Base-by-base conservation (phyloP, 92 coral and sea anemone genomes). In the Montipora capitata region DNA sequence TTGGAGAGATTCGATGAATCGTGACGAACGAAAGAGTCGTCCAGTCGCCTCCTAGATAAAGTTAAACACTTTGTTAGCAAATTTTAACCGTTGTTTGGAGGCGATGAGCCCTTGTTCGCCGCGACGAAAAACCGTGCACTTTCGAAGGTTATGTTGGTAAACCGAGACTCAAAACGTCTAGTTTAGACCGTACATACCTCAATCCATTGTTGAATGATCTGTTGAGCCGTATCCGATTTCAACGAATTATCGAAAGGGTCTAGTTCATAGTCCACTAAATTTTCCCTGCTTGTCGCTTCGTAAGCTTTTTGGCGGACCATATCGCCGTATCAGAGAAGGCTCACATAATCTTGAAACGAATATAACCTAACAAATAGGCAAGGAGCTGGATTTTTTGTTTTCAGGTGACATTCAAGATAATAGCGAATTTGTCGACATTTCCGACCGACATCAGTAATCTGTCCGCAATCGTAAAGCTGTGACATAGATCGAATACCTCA, bases 181-280 rank as follows among this genome's bases (percentile, higher is more conserved):
- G 52, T 48, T 48, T 39, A 7, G 35, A 72, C 64, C 94, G 67
- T 71, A 92, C 97, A 72, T 71, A 94, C 97, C 97, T 94, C 95
- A 74, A 94, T 94, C 97, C 97, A 94, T 20, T 78, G 89, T 87
- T 89, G 97, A 74, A 90, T 80, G 82, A 94, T 92, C 86, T 75
- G 85, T 72, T 92, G 97, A 54, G 93, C 97, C 63, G 95, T 89
- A 72, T 92, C 97, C 57, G 97, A 88, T 90, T 89, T 92, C 93
- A 87, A 35, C 81, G 89, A 85, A 48, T 65, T 75, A 64, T 85
- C 89, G 49, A 85, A 76, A 39, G 73, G 57, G 63, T 75, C 88
- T 54, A 13, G 73, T 74, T 85, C 76, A 41, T 27, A 27, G 56
- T 54, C 80, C 66, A 85, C 75, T 38, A 15, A 54, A 65, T 17